Conservation (phyloP, 2,888 invertebrate species). For the Villa cingulata region DNA sequence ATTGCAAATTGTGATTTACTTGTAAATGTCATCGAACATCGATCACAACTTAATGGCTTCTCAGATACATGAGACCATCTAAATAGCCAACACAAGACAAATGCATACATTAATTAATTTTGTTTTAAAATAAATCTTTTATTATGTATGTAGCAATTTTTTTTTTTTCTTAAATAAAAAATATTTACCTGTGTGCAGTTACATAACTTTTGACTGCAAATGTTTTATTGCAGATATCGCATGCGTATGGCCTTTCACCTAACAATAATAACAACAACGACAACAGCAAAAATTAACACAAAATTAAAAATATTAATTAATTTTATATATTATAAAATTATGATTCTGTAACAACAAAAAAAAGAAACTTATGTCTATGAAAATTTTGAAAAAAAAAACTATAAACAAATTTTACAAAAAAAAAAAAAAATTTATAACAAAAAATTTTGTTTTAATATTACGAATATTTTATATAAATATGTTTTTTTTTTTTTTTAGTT, state of each 20-base stretch:
- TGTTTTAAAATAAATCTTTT: not conserved
- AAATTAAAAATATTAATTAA: not conserved
- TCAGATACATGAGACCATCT: slow-evolving; percentile 68
- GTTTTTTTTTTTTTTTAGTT: too few relatives aligned
- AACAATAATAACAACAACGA: slow-evolving; percentile 15
- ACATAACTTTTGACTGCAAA: slow-evolving; percentile 73
- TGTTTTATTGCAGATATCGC: slow-evolving; percentile 65
- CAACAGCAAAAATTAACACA: not conserved
- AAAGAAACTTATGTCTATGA: too few relatives aligned
- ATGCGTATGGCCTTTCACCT: slow-evolving; percentile 65
- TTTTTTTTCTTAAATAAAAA: not conserved
- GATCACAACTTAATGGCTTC: slow-evolving; percentile 57
- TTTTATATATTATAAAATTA: too few relatives aligned
- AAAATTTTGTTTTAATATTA: not conserved
- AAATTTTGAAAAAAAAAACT: too few relatives aligned
- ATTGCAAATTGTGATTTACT: slow-evolving; percentile 62
- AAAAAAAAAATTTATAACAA: not conserved
- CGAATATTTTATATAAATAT: not conserved
- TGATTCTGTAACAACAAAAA: too few relatives aligned
- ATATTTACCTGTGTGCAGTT: slow-evolving; percentile 51
- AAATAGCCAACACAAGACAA: too few relatives aligned
- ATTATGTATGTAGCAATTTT: not conserved
- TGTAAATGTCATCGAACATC: slow-evolving; percentile 58
- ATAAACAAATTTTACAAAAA: not conserved
- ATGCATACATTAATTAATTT: too few relatives aligned